phyloP scores from a whole-genome alignment of 2,888 invertebrate genomes.

The Microchrysa polita region DNA sequence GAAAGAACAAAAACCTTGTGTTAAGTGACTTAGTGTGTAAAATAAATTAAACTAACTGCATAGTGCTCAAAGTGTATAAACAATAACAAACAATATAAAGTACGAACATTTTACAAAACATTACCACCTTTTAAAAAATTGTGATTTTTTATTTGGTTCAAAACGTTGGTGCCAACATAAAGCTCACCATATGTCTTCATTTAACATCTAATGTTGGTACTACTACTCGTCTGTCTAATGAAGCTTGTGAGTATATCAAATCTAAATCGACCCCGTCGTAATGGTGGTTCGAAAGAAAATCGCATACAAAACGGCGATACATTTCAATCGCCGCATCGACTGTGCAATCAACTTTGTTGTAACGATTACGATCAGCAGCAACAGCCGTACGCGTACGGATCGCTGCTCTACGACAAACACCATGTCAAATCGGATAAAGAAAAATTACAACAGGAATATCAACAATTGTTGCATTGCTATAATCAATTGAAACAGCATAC shows the following conservation, averaged over 20 bases:
- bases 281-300: constrained; percentile 50
- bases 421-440: neutral
- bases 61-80: neutral
- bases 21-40: too few species aligned
- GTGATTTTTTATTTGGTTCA: too few species aligned
- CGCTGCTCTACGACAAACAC: constrained; percentile 39
- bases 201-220: constrained; percentile 63
- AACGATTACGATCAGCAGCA: constrained; percentile 54
- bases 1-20: too few species aligned
- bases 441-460: constrained; percentile 71
- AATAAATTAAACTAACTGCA: neutral
- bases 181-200: constrained; percentile 50
- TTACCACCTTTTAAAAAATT: neutral
- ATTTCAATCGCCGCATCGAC: constrained; percentile 5
- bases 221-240: constrained; percentile 63
- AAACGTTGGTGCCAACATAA: constrained; percentile 27
- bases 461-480: constrained; percentile 64
- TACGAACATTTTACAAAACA: neutral
- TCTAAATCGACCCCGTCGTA: constrained; percentile 56
- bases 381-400: too few species aligned
- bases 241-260: constrained; percentile 64
- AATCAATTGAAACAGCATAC: constrained; percentile 57
- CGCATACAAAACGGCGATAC: constrained; percentile 49
- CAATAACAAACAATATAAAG: neutral
- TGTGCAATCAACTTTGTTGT: constrained; percentile 37